Evolutionary conservation across 1,140 invertebrate species (phyloP).

Genomic region (Drosophila aff.): DNA sequence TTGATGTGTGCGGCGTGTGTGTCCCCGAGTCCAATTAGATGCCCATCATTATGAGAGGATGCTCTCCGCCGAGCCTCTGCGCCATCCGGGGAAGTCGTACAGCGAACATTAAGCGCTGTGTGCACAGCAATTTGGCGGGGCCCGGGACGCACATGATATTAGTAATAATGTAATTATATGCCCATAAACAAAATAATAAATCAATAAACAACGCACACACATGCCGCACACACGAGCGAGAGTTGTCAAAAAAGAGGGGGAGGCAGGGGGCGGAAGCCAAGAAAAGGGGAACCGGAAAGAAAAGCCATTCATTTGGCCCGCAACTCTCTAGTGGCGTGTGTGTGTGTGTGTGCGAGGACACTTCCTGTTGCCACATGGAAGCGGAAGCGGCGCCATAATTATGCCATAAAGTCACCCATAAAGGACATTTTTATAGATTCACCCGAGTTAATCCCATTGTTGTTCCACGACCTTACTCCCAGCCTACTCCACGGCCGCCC

Average conservation of each 20-base stretch:
- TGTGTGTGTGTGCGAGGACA: conserved; percentile 5
- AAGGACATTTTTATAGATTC: conserved; percentile 51
- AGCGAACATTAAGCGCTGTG: conserved; percentile 58
- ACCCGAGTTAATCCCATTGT: conserved; percentile 24
- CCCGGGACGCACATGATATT: conserved; percentile 38
- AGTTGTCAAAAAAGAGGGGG: conserved; percentile 14
- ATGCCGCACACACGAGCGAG: conserved; percentile 16
- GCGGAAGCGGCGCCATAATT: conserved; percentile 71
- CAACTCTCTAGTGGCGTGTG: conserved; percentile 7
- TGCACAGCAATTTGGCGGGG: conserved; percentile 53
- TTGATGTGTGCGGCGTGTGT: conserved; percentile 60
- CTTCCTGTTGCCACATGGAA: conserved; percentile 55
- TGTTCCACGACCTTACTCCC: not conserved
- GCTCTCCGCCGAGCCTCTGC: not conserved
- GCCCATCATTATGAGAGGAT: conserved; percentile 40
- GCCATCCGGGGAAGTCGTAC: conserved; percentile 46
- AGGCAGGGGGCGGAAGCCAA: not conserved
- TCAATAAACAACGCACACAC: conserved; percentile 59
- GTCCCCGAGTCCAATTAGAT: conserved; percentile 60
- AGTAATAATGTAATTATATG: conserved; percentile 78
- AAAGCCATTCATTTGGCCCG: conserved; percentile 61
- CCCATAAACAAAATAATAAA: conserved; percentile 74
- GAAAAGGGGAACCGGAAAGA: conserved; percentile 56
- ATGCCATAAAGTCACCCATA: conserved; percentile 78
- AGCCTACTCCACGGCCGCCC: conserved; percentile 90